Conservation (phyloP, 2,888 invertebrate species). For the Zygaena filipendulae region DNA sequence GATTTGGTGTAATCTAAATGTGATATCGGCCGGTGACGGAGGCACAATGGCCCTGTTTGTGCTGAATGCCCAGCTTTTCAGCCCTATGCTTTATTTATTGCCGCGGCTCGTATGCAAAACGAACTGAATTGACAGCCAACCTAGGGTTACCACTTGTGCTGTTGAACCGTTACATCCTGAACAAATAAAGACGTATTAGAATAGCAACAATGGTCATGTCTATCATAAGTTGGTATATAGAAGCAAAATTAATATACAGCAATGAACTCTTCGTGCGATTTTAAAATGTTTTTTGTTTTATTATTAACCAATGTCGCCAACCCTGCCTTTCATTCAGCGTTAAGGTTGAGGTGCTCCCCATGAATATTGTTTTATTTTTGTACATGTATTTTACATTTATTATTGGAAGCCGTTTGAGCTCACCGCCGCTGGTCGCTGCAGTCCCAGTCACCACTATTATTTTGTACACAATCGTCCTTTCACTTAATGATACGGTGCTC, state of each 20-base stretch:
- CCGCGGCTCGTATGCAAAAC: slow-evolving; percentile 44
- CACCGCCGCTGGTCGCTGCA: slow-evolving; percentile 39
- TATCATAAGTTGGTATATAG: too few species aligned
- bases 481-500: slow-evolving; percentile 43
- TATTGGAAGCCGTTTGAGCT: slow-evolving; percentile 30
- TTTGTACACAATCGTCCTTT: slow-evolving; percentile 20
- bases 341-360: slow-evolving; percentile 27
- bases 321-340: slow-evolving; percentile 26
- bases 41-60: slow-evolving; percentile 34
- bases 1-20: slow-evolving; percentile 2
- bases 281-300: too few species aligned
- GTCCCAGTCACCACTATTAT: slow-evolving; percentile 20
- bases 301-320: too few species aligned
- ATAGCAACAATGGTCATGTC: too few species aligned
- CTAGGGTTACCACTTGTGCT: slow-evolving; percentile 29
- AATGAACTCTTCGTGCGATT: too few species aligned
- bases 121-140: slow-evolving; percentile 34
- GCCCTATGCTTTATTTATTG: slow-evolving; percentile 42
- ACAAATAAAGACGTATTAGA: too few species aligned
- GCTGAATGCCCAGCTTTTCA: slow-evolving; percentile 27
- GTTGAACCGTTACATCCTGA: too few species aligned
- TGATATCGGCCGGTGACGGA: slow-evolving; percentile 14
- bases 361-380: slow-evolving; percentile 51
- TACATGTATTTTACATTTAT: too few species aligned
- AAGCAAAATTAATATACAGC: too few species aligned